phyloP scores from a whole-genome alignment of 2,797 vertebrate genomes.

The Takifugu ocellatus region DNA sequence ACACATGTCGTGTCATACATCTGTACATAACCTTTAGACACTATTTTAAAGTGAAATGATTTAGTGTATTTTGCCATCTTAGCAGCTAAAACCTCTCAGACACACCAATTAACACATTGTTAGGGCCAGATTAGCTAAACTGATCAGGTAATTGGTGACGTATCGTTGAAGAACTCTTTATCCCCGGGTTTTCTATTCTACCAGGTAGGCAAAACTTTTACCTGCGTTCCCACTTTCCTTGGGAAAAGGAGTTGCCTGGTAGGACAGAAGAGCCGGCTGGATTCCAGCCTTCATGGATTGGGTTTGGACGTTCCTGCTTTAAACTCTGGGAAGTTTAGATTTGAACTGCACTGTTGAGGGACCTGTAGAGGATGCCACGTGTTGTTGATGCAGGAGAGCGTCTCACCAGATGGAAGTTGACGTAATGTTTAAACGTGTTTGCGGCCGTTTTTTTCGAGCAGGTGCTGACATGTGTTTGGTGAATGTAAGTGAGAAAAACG shows the following conservation, averaged over 20 bases:
- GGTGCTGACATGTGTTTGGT: slow-evolving; percentile 31
- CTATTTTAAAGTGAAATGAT: neutral
- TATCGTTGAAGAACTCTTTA: too few species aligned
- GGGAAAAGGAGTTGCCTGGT: too few species aligned
- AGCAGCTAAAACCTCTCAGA: too few species aligned
- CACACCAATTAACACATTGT: too few species aligned
- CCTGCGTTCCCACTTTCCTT: too few species aligned
- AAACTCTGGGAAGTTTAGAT: neutral
- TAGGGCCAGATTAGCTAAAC: too few species aligned
- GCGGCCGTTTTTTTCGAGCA: slow-evolving; percentile 21
- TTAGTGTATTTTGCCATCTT: neutral
- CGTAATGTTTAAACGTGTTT: slow-evolving; percentile 10
- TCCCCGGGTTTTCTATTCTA: too few species aligned
- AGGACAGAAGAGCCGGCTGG: too few species aligned
- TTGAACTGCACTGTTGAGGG: slow-evolving; percentile 10
- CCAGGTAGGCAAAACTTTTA: too few species aligned
- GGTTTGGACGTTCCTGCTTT: too few species aligned
- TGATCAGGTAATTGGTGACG: too few species aligned
- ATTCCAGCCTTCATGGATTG: too few species aligned
- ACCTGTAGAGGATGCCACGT: slow-evolving; percentile 1
- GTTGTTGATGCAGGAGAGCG: neutral
- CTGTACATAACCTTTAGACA: neutral
- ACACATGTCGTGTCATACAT: slow-evolving; percentile 4
- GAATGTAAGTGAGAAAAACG: slow-evolving; percentile 15
- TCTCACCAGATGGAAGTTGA: slow-evolving; percentile 12